Conservation (phyloP, 2,888 invertebrate genomes). For the Eilema griseolum region DNA sequence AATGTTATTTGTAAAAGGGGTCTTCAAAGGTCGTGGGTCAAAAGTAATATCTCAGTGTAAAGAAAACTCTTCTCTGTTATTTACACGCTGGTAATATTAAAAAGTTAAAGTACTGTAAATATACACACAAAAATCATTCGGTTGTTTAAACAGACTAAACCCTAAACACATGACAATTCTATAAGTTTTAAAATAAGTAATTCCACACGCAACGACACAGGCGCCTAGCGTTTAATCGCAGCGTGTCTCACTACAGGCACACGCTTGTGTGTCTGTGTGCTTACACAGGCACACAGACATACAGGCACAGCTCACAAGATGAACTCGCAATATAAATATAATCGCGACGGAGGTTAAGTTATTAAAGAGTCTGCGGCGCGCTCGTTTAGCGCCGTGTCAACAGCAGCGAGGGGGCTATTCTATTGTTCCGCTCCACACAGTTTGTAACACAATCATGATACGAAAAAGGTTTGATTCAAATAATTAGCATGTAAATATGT, state of each 20-base stretch:
- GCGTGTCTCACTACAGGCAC: slow-evolving; percentile 21
- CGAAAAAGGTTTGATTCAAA: background rate
- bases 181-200: slow-evolving; percentile 10
- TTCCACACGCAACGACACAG: slow-evolving; percentile 13
- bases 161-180: background rate
- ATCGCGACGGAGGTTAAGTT: slow-evolving; percentile 48
- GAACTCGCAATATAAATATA: slow-evolving; percentile 44
- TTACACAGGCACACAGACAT: background rate
- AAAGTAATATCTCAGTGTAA: background rate
- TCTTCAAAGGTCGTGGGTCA: too few relatives aligned
- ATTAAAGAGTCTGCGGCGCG: slow-evolving; percentile 52
- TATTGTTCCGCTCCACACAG: slow-evolving; percentile 11
- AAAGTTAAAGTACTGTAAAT: too few relatives aligned
- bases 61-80: too few relatives aligned
- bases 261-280: too few relatives aligned
- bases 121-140: background rate
- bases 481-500: background rate
- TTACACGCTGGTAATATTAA: too few relatives aligned
- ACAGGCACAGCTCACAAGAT: slow-evolving; percentile 31
- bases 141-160: too few relatives aligned
- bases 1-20: too few relatives aligned
- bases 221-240: slow-evolving; percentile 32
- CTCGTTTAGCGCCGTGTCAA: slow-evolving; percentile 36
- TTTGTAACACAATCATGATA: background rate
- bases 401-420: slow-evolving; percentile 25